A percentile compares a stretch with the other conserved stretches of the same genome.
These are phyloP conservation scores for Patella vulgata DNA, from an alignment of 1,140 invertebrate species.

Conservation along the genomic window DNA sequence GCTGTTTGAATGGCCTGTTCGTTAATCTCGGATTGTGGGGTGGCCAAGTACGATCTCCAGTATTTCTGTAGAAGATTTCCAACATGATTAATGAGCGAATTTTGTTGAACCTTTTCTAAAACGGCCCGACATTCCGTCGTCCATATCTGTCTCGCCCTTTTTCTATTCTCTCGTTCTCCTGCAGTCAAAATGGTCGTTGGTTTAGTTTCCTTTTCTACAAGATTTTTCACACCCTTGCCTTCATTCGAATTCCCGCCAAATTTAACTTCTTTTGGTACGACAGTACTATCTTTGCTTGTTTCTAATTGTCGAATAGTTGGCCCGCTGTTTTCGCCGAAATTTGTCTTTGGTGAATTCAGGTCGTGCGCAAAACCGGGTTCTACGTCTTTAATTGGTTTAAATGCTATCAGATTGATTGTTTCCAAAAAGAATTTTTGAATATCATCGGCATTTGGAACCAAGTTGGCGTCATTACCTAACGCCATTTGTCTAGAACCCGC, in stretches of 20 bases:
- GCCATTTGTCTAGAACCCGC: too few species aligned
- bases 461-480: too few species aligned
- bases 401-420: neutral
- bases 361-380: neutral
- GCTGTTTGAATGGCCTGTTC: neutral
- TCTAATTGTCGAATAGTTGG: too few species aligned
- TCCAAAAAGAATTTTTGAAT: constrained; percentile 5
- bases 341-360: too few species aligned
- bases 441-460: neutral
- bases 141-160: neutral
- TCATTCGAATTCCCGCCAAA: too few species aligned
- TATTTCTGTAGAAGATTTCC: neutral
- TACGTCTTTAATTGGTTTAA: constrained; percentile 5
- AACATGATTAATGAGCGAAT: neutral
- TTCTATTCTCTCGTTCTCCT: too few species aligned
- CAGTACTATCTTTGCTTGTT: too few species aligned
- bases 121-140: constrained; percentile 7
- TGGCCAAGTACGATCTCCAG: constrained; percentile 2
- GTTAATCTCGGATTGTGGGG: neutral
- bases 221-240: too few species aligned
- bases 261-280: too few species aligned
- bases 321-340: too few species aligned
- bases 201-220: too few species aligned
- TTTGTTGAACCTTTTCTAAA: constrained; percentile 4
- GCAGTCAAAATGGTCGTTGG: too few species aligned